phyloP scores from a whole-genome alignment of 2,888 invertebrate species.

The Ditylenchus weischeri region DNA sequence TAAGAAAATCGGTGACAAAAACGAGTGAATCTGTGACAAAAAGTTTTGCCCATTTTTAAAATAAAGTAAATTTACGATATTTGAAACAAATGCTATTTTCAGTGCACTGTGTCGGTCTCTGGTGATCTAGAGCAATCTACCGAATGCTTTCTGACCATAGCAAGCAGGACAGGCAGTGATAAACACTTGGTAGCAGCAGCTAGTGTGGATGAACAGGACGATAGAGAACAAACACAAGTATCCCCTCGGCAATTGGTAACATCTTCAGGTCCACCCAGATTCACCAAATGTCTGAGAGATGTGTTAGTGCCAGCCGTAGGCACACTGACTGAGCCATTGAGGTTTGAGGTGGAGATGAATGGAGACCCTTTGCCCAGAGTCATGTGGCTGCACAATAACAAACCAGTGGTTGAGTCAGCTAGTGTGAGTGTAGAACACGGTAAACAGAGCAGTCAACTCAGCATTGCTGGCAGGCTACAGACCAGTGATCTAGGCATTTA shows the following conservation, averaged over 20 bases:
- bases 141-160: conserved; percentile 47
- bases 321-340: conserved; percentile 29
- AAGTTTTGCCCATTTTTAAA: too few relatives aligned
- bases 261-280: conserved; percentile 40
- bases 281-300: conserved; percentile 52
- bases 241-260: conserved; percentile 43
- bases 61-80: too few relatives aligned
- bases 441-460: neutral
- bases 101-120: too few relatives aligned
- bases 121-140: conserved; percentile 27
- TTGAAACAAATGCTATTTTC: too few relatives aligned
- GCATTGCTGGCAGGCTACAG: neutral
- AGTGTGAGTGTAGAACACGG: neutral
- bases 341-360: conserved; percentile 48
- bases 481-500: conserved; percentile 48
- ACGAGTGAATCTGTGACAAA: too few relatives aligned
- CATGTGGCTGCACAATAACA: conserved; percentile 50
- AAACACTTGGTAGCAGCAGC: conserved; percentile 42
- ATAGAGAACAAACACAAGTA: conserved; percentile 20
- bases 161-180: conserved; percentile 43
- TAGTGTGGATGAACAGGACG: neutral
- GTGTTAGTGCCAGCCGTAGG: conserved; percentile 45
- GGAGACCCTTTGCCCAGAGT: conserved; percentile 53
- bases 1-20: too few relatives aligned
- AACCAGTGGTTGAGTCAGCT: neutral